These are phyloP conservation scores for Drosophila erecta DNA, from an alignment of 1,140 invertebrate species.

Conservation along the genomic window DNA sequence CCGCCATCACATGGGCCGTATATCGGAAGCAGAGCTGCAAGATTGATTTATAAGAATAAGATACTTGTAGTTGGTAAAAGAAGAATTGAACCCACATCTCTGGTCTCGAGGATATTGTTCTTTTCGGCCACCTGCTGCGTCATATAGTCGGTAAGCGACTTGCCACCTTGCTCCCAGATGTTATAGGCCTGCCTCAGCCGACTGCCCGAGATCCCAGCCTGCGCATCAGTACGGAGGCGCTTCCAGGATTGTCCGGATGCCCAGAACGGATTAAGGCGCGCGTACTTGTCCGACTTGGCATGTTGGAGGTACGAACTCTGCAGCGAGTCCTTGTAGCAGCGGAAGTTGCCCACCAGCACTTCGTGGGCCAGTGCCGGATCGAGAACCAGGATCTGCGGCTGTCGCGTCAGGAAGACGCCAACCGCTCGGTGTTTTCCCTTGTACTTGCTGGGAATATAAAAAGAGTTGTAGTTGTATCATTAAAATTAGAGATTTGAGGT, in stretches of 20 bases:
- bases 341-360: constrained; percentile 85
- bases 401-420: constrained; percentile 84
- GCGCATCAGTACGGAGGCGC: constrained; percentile 85
- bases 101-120: constrained; percentile 55
- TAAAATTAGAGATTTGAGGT: neutral
- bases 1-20: constrained; percentile 85
- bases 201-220: constrained; percentile 85
- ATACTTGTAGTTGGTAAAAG: neutral
- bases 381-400: constrained; percentile 85
- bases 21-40: constrained; percentile 81
- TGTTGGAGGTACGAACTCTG: constrained; percentile 59
- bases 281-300: constrained; percentile 84
- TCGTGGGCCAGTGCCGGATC: constrained; percentile 86
- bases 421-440: constrained; percentile 70
- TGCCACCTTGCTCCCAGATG: constrained; percentile 70
- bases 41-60: neutral
- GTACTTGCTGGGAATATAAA: constrained; percentile 27
- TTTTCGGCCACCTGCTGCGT: constrained; percentile 9
- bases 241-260: constrained; percentile 86
- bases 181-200: constrained; percentile 62
- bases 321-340: constrained; percentile 79
- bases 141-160: constrained; percentile 55
- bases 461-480: neutral
- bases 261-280: constrained; percentile 84
- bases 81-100: constrained; percentile 56